Percentiles rank a stretch among this genome's conserved stretches.
Evolutionary conservation across 2,113 vertebrate genomes (phyloP).

Genomic region (Oophaga pumilio): DNA sequence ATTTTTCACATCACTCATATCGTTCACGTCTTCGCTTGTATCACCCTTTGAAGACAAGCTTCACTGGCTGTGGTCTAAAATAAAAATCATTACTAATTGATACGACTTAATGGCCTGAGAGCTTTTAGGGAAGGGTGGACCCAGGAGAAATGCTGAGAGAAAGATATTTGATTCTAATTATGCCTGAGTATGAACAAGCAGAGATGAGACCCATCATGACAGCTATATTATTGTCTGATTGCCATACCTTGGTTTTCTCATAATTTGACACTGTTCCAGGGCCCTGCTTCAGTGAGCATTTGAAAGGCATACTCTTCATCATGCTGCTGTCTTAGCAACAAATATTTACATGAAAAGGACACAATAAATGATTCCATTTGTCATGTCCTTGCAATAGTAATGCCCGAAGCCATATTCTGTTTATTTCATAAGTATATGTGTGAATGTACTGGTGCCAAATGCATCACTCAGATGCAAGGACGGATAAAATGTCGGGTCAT

Average conservation of each 20-base stretch:
- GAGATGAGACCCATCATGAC: slow-evolving; percentile 67
- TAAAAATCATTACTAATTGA: slow-evolving; percentile 78
- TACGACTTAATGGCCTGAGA: slow-evolving; percentile 76
- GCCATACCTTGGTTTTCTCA: slow-evolving; percentile 64
- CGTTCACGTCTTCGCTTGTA: slow-evolving; percentile 65
- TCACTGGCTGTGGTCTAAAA: slow-evolving; percentile 65
- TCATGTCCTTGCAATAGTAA: not conserved
- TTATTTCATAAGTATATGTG: not conserved
- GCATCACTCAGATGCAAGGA: not conserved
- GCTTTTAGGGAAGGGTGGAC: slow-evolving; percentile 68
- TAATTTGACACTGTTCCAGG: slow-evolving; percentile 67
- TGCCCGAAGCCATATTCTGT: not conserved
- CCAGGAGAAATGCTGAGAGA: slow-evolving; percentile 70
- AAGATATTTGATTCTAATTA: slow-evolving; percentile 76
- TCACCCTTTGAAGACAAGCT: slow-evolving; percentile 69
- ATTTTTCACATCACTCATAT: slow-evolving; percentile 65
- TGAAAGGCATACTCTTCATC: slow-evolving; percentile 60
- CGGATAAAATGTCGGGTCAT: not conserved
- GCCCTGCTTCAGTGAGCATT: slow-evolving; percentile 61
- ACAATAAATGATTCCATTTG: slow-evolving; percentile 12
- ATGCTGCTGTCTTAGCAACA: not conserved
- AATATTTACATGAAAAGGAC: slow-evolving; percentile 21
- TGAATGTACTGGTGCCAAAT: not conserved
- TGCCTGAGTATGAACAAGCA: slow-evolving; percentile 66
- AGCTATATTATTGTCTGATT: slow-evolving; percentile 72